Base-by-base conservation (phyloP, 2,888 invertebrate species). In the Mechanitis messenoides region DNA sequence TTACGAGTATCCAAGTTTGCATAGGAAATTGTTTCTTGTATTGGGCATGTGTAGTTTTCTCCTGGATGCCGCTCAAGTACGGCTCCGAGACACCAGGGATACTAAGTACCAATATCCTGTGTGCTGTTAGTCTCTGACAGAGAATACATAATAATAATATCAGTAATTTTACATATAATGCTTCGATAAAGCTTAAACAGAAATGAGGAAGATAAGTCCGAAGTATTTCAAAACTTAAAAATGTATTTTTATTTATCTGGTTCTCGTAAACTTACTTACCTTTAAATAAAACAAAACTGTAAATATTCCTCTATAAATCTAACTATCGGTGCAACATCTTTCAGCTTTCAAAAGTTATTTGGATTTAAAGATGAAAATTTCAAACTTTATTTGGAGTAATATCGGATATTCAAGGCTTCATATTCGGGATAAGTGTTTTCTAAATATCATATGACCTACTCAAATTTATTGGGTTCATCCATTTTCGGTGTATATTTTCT, bases 31-130 rank as follows among this genome's bases (percentile, higher is more conserved):
- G 65, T 63, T 56, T 58, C 63, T 73, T 69, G 74, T 75, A 79
- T 79, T 74, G 76, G 74, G 71, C 76, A 76, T 80, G 77, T 75
- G 80, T 76, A 74, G 73, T 73, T 71, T 64, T 69, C 71, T 68
- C 68, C 66, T 62, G 68, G 62, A 71, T 74, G 70, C 73, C 60
- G 58, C 69, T 67, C 71, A 72, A 71, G 70, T 68, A 72, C 69
- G 67, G 76, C 69, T 68, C 58, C 33, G 72, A 75, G 74, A 68
- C 60, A 55, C 12, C 42, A 58, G 35, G 47, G 42, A 53, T 55
- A 46, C 50, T 55, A 50, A 56, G 35, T 35, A 35, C 35, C 1
- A 35, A 35, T 5, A 5, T 1, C 35, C 5, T 3, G 5, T 35
- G 35, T 35, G 5, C 5, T 35, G 35, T 35, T n/a, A n/a, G n/a